Conservation (phyloP, 2,797 vertebrate genomes). For the Melopsittacus undulatus region DNA sequence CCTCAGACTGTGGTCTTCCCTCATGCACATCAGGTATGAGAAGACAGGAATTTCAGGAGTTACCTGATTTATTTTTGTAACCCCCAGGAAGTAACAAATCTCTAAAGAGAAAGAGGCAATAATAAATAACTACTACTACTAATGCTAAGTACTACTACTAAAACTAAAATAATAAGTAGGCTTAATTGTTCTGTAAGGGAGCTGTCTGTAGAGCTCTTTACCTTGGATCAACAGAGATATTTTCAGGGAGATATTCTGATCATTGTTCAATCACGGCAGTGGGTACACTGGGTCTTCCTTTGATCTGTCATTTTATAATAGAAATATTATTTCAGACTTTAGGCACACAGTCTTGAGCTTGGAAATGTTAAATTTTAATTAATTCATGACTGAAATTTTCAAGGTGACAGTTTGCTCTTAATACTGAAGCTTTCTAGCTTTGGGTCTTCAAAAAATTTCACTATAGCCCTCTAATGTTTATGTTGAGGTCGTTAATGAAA, state of each 20-base stretch:
- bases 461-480: not conserved
- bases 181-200: not conserved
- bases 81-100: fast-evolving
- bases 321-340: not conserved
- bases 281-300: not conserved
- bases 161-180: not conserved
- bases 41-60: not conserved
- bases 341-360: not conserved
- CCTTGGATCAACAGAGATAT: not conserved
- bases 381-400: not conserved
- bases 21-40: not conserved
- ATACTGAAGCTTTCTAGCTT: not conserved
- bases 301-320: not conserved
- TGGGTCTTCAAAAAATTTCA: not conserved
- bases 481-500: not conserved
- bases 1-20: not conserved
- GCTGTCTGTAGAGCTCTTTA: not conserved
- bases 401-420: not conserved
- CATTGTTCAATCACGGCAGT: not conserved
- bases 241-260: not conserved
- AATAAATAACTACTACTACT: not conserved
- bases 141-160: not conserved
- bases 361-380: not conserved
- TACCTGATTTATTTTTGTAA: not conserved
- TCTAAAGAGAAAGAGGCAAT: not conserved